A percentile compares a stretch with the other conserved stretches of the same genome.
These are phyloP conservation scores for Scaptomyza parva DNA, from an alignment of 2,888 invertebrate species.

Conservation along the genomic window DNA sequence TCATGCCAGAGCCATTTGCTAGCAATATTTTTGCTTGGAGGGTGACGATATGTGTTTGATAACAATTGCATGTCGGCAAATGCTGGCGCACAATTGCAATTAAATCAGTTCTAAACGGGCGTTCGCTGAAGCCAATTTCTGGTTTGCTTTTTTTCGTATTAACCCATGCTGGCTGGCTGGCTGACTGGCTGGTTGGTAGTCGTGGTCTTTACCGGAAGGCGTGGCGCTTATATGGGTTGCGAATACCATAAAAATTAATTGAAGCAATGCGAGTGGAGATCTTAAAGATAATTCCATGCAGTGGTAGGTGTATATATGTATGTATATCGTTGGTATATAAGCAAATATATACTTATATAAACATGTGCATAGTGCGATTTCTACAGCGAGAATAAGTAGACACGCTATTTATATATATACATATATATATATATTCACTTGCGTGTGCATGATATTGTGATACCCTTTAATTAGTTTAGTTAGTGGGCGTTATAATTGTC, in stretches of 20 bases:
- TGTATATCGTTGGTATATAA: background rate
- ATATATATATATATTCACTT: background rate
- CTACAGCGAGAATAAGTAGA: background rate
- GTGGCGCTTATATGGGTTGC: conserved; percentile 69
- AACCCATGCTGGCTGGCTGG: conserved; percentile 36
- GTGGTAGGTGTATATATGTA: conserved; percentile 4
- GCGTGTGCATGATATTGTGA: background rate
- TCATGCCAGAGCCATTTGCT: conserved; percentile 8
- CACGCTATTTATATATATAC: background rate
- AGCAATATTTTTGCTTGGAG: conserved; percentile 12
- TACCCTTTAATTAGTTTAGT: conserved; percentile 24
- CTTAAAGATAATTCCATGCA: conserved; percentile 44
- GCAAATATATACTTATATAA: background rate
- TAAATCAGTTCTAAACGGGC: conserved; percentile 76
- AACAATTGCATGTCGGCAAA: conserved; percentile 68
- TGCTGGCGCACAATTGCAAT: conserved; percentile 69
- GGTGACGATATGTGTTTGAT: conserved; percentile 63
- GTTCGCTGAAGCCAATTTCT: conserved; percentile 55
- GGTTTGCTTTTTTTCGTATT: conserved; percentile 12
- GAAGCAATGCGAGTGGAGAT: conserved; percentile 55
- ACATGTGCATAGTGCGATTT: conserved; percentile 2
- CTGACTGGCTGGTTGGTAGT: conserved; percentile 9
- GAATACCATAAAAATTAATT: conserved; percentile 69
- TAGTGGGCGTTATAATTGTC: background rate
- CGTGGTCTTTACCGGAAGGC: conserved; percentile 27